Evolutionary conservation across 2,888 invertebrate genomes (phyloP).

Genomic region (Elgonia sp.): DNA sequence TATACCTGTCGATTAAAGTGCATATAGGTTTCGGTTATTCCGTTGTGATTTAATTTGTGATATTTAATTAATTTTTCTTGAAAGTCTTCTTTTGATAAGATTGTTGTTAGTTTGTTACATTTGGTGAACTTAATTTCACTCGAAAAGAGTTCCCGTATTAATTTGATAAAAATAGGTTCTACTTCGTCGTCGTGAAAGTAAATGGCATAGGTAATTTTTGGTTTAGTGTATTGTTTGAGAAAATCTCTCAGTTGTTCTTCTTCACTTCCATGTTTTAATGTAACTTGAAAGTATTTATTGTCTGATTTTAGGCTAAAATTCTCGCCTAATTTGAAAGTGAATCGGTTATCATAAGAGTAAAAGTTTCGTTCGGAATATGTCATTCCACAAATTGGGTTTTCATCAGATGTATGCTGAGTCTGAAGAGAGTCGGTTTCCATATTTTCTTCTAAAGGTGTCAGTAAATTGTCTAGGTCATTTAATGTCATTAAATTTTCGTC

Average conservation of each 20-base stretch:
- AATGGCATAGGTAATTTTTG: slow-evolving; percentile 19
- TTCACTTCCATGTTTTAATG: too few species aligned
- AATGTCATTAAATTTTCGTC: background rate
- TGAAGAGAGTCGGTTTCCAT: slow-evolving; percentile 8
- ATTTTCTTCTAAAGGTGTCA: slow-evolving; percentile 3
- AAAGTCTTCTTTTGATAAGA: slow-evolving; percentile 18
- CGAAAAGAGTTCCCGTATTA: slow-evolving; percentile 9
- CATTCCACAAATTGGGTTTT: slow-evolving; percentile 29
- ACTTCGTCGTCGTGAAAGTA: slow-evolving; percentile 24
- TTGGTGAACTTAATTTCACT: slow-evolving; percentile 28
- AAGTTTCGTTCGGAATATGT: too few species aligned
- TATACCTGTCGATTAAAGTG: slow-evolving; percentile 21
- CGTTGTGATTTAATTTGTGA: slow-evolving; percentile 33
- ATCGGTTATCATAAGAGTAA: too few species aligned
- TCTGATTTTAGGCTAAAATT: too few species aligned
- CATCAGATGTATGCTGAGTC: slow-evolving; percentile 26
- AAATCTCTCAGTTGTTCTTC: slow-evolving; percentile 10
- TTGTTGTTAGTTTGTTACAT: slow-evolving; percentile 20
- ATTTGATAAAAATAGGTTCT: slow-evolving; percentile 16
- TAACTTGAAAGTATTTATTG: too few species aligned
- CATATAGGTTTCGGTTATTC: slow-evolving; percentile 16
- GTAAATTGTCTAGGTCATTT: slow-evolving; percentile 24
- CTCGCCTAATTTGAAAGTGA: too few species aligned
- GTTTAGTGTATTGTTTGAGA: slow-evolving; percentile 16
- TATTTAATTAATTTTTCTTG: slow-evolving; percentile 22